These are phyloP conservation scores for Galaxea fascicularis DNA, from an alignment of 92 coral and sea anemone species.

Conservation along the genomic window DNA sequence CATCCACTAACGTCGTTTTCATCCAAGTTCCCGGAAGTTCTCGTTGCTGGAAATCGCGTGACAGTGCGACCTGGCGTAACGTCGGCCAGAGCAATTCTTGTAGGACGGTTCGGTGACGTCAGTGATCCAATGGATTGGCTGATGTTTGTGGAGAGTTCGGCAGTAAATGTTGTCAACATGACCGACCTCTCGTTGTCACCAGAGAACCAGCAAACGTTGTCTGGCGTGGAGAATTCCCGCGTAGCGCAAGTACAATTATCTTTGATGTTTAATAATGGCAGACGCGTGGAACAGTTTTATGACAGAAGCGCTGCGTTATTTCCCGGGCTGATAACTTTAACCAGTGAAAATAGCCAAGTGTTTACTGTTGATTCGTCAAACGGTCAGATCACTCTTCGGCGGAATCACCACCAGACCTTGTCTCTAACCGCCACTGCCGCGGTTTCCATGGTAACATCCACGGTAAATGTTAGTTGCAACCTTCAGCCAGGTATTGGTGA, in stretches of 20 bases:
- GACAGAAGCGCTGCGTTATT: conserved; percentile 37
- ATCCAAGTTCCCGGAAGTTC: conserved; percentile 33
- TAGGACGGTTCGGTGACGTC: conserved; percentile 44
- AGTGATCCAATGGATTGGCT: background rate
- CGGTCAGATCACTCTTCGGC: conserved; percentile 62
- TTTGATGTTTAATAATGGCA: conserved; percentile 47
- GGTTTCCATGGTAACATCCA: conserved; percentile 41
- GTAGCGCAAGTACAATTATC: conserved; percentile 57
- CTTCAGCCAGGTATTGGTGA: conserved; percentile 58
- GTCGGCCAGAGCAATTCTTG: conserved; percentile 5
- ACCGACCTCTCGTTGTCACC: conserved; percentile 28
- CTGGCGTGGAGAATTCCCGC: conserved; percentile 49
- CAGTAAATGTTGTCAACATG: conserved; percentile 40
- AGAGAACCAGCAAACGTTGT: conserved; percentile 47
- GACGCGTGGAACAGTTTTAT: conserved; percentile 49
- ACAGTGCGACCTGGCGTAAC: conserved; percentile 38
- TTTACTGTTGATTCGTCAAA: conserved; percentile 54
- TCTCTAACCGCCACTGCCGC: conserved; percentile 54
- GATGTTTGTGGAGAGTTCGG: conserved; percentile 9
- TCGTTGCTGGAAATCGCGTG: conserved; percentile 61
- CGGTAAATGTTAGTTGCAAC: conserved; percentile 43
- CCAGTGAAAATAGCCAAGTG: conserved; percentile 45
- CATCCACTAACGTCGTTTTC: conserved; percentile 54
- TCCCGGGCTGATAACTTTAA: conserved; percentile 55
- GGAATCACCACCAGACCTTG: conserved; percentile 44